phyloP scores from a whole-genome alignment of 2,797 vertebrate genomes.

The Typhlichthys subterraneus region DNA sequence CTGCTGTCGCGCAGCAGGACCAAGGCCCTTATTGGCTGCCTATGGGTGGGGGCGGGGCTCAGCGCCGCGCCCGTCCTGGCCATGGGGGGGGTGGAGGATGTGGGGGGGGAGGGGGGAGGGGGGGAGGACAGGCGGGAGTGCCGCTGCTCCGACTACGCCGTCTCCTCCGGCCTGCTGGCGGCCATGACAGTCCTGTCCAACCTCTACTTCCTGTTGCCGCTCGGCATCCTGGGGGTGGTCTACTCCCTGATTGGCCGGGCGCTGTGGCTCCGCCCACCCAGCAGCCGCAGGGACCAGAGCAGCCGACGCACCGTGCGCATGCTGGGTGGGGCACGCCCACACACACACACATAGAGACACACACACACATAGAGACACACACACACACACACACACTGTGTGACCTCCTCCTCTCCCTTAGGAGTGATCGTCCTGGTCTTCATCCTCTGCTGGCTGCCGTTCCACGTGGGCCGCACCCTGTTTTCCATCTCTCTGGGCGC shows the following conservation, averaged over 20 bases:
- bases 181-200: conserved; percentile 82
- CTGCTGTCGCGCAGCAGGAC: conserved; percentile 75
- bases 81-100: conserved; percentile 78
- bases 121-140: conserved; percentile 69
- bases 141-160: conserved; percentile 68
- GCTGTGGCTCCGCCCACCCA: conserved; percentile 70
- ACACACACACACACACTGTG: neutral
- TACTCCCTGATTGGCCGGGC: conserved; percentile 81
- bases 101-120: conserved; percentile 48
- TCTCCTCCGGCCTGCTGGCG: conserved; percentile 73
- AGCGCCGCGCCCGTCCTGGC: conserved; percentile 76
- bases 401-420: conserved; percentile 37
- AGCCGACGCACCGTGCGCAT: conserved; percentile 77
- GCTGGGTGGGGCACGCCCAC: conserved; percentile 67
- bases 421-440: conserved; percentile 82
- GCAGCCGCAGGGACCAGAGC: conserved; percentile 66
- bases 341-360: neutral
- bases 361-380: neutral
- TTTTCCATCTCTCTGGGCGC: conserved; percentile 64
- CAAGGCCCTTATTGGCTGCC: conserved; percentile 68
- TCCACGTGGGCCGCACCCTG: conserved; percentile 81
- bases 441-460: conserved; percentile 83
- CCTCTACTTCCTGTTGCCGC: conserved; percentile 80
- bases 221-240: conserved; percentile 75
- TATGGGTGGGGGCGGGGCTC: conserved; percentile 75